phyloP scores from a whole-genome alignment of 2,797 vertebrate genomes.

The Melanotaenia nigrans region DNA sequence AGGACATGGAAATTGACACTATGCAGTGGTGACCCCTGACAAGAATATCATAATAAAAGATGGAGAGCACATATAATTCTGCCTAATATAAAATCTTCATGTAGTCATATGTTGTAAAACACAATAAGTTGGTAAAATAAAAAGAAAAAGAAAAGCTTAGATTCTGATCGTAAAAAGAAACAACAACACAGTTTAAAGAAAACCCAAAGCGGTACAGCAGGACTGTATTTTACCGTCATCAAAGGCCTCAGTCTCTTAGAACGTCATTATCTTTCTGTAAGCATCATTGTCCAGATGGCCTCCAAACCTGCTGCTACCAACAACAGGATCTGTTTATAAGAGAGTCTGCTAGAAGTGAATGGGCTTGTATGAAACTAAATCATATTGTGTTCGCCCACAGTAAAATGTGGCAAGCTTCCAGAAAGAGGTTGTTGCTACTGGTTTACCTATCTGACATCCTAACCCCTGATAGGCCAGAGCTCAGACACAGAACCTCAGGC shows the following conservation, averaged over 20 bases:
- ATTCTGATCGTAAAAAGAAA: neutral
- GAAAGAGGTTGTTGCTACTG: slow-evolving; percentile 17
- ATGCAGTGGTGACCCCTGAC: no score
- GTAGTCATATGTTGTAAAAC: neutral
- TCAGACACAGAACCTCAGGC: slow-evolving; percentile 52
- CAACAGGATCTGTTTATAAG: neutral
- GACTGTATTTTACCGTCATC: slow-evolving; percentile 23
- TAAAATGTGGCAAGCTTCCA: slow-evolving; percentile 22
- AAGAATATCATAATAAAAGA: no score
- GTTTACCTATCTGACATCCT: slow-evolving; percentile 36
- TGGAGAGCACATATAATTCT: no score
- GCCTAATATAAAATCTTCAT: neutral
- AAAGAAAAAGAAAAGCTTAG: neutral
- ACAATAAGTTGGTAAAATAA: neutral
- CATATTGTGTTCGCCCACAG: slow-evolving; percentile 1
- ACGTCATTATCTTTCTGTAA: slow-evolving; percentile 51
- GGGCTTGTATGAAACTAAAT: neutral
- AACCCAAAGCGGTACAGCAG: neutral
- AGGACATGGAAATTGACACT: no score
- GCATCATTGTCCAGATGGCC: slow-evolving; percentile 50
- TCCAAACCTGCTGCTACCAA: neutral
- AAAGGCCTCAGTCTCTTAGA: slow-evolving; percentile 41
- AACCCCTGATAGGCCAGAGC: slow-evolving; percentile 30
- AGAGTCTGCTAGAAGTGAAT: neutral
- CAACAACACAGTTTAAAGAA: neutral